Evolutionary conservation across 2,888 invertebrate genomes (phyloP).

Genomic region (Drosophila peninsularis): DNA sequence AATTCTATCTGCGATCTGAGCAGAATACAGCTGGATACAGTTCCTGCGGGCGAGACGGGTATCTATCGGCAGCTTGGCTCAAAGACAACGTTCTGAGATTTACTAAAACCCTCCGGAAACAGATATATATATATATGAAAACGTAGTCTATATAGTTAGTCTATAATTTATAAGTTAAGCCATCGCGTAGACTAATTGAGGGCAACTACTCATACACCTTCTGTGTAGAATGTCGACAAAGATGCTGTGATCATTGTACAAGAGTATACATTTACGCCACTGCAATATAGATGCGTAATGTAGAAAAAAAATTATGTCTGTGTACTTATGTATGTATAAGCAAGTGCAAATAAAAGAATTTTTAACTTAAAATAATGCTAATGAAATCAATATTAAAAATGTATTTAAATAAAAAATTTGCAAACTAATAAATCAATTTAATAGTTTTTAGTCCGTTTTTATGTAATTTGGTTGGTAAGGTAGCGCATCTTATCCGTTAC

Average conservation of each 20-base stretch:
- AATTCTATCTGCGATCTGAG: slow-evolving; percentile 58
- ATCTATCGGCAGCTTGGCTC: slow-evolving; percentile 73
- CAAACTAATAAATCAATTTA: not conserved
- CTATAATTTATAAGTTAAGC: slow-evolving; percentile 61
- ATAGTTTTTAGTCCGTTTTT: not conserved
- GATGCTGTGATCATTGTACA: slow-evolving; percentile 82
- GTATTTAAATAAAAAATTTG: slow-evolving; percentile 39
- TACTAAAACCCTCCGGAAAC: slow-evolving; percentile 26
- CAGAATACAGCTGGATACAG: slow-evolving; percentile 61
- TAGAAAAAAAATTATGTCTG: slow-evolving; percentile 59
- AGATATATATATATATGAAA: slow-evolving; percentile 42
- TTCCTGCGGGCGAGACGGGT: slow-evolving; percentile 71
- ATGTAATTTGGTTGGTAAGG: not conserved
- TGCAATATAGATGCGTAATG: slow-evolving; percentile 39
- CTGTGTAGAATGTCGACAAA: slow-evolving; percentile 72
- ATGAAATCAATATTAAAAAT: slow-evolving; percentile 54
- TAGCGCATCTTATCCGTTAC: not conserved
- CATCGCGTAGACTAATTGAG: slow-evolving; percentile 57
- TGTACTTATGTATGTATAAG: slow-evolving; percentile 68
- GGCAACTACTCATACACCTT: slow-evolving; percentile 39
- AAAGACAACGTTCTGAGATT: slow-evolving; percentile 64
- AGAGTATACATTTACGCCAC: slow-evolving; percentile 45
- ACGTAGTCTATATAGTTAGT: slow-evolving; percentile 52
- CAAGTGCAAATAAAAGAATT: slow-evolving; percentile 44
- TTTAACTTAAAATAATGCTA: slow-evolving; percentile 23